These are phyloP conservation scores for Paraplagusia blochii DNA, from an alignment of 2,113 vertebrate genomes.

Conservation along the genomic window DNA sequence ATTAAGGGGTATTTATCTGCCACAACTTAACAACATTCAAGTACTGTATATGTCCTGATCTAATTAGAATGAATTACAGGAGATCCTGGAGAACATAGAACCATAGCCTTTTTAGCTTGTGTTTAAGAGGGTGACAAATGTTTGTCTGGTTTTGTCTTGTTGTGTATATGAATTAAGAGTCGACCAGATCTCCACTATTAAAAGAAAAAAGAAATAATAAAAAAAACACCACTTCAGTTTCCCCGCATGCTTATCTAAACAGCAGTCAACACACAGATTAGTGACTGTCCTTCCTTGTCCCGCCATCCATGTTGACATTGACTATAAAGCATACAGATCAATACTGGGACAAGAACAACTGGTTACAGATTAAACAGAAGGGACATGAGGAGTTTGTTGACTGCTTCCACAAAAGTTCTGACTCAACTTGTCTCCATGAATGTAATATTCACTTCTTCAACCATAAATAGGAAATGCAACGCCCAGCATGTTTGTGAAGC, in stretches of 20 bases:
- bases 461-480: slow-evolving; percentile 4
- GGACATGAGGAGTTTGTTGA: slow-evolving; percentile 7
- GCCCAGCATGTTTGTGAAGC: slow-evolving; percentile 22
- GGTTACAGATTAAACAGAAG: slow-evolving; percentile 57
- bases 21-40: too few species aligned
- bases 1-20: too few species aligned
- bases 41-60: too few species aligned
- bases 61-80: too few species aligned
- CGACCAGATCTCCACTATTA: slow-evolving; percentile 33
- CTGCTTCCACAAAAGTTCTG: not conserved
- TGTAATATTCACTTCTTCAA: slow-evolving; percentile 15
- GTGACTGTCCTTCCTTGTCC: slow-evolving; percentile 11
- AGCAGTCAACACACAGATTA: slow-evolving; percentile 14
- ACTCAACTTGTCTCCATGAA: slow-evolving; percentile 7
- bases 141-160: too few species aligned
- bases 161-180: slow-evolving; percentile 40
- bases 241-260: slow-evolving; percentile 38
- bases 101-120: too few species aligned
- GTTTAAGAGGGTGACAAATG: too few species aligned
- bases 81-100: too few species aligned
- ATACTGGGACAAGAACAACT: slow-evolving; percentile 50
- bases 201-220: slow-evolving; percentile 18
- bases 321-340: slow-evolving; percentile 55
- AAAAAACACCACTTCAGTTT: slow-evolving; percentile 28
- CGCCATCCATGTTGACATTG: slow-evolving; percentile 47